phyloP scores from a whole-genome alignment of 2,888 invertebrate genomes.

The Acanthosepion lycidas region DNA sequence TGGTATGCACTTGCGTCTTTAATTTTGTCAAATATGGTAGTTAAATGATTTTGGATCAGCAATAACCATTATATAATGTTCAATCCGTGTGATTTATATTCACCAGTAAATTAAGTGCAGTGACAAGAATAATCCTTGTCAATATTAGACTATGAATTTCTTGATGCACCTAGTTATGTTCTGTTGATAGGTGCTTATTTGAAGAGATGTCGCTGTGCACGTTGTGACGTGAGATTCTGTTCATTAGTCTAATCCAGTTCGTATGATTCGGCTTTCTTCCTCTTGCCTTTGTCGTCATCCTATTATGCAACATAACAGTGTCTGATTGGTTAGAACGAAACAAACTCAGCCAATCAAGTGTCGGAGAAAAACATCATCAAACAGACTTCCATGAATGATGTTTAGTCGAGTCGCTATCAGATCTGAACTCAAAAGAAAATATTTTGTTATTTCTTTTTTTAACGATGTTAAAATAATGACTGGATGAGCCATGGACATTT shows the following conservation, averaged over 20 bases:
- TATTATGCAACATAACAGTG: not conserved
- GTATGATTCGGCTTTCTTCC: not conserved
- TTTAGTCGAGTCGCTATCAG: not conserved
- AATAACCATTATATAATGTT: no score
- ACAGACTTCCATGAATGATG: not conserved
- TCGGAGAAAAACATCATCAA: not conserved
- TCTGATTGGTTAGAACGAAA: not conserved
- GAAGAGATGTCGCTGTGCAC: not conserved
- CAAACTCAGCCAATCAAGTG: not conserved
- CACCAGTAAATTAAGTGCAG: no score
- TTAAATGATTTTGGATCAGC: no score
- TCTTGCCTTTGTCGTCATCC: not conserved
- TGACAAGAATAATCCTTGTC: no score
- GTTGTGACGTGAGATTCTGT: not conserved
- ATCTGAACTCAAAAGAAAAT: no score
- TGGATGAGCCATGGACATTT: no score
- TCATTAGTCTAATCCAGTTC: not conserved
- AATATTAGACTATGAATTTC: no score
- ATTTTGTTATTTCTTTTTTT: not conserved
- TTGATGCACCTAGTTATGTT: no score
- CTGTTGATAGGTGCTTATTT: not conserved
- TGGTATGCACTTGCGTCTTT: no score
- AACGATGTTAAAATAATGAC: no score
- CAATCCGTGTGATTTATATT: no score
- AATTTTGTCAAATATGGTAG: no score